Evolutionary conservation across 1,140 invertebrate genomes (phyloP), one percentile per base, ranked within the genome.

Genomic region (Coptotermes formosanus): DNA sequence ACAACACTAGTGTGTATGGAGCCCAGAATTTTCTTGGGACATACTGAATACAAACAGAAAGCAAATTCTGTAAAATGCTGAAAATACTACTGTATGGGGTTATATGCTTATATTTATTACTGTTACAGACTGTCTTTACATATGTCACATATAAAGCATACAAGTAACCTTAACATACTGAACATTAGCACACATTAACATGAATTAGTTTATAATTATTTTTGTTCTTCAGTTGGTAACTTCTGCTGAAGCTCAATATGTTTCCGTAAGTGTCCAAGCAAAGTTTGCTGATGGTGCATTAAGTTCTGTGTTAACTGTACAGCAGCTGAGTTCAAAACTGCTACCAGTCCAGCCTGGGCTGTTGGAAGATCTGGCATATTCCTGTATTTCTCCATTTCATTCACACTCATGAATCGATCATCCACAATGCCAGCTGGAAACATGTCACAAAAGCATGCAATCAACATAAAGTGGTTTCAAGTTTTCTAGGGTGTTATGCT

Each of bases 401-500:
- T 87, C 82, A 85, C 85, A 86, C 87, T 89, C 81, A 89, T 82
- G 14, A 89, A 82, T 45, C 88, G 82, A 30, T 87, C 88, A 82
- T 89, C 89, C 11, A 89, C 86, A 48, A 89, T 87, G 19, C 83
- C 88, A 87, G 87, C 89, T 88, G 86, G 85, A 88, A 25, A 75
- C 3, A 75, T 25, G n/a, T 75, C 2, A 30, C 64, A 75, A 30
- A 38, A 38, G 25, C 6, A 75, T 3, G 25, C 30, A 75, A 30
- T 21, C 19, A 21, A 21, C 4, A 55, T 55, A 55, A 55, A 16
- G 45, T 38, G 38, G 38, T 2, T 38, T 38, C 38, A 38, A 38
- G 38, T 38, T 4, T 38, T 38, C 38, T 38, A 38, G 38, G 38
- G 38, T 38, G 38, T 38, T 38, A 38, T 38, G 38, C 38, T 38